These are phyloP conservation scores for Carassius carassius DNA, from an alignment of 2,113 vertebrate genomes.

Conservation along the genomic window DNA sequence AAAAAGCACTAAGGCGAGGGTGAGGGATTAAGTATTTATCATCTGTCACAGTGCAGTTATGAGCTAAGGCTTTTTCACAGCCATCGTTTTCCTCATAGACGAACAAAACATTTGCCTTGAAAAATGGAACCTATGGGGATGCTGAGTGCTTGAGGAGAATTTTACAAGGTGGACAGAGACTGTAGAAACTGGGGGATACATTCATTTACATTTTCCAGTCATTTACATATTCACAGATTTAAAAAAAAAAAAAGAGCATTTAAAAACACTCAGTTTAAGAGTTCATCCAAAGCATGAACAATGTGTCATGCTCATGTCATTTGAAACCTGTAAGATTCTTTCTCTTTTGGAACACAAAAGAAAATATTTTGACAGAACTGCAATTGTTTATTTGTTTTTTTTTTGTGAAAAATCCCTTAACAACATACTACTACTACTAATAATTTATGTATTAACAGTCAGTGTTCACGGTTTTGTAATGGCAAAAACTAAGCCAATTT, in stretches of 20 bases:
- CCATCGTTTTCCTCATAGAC: conserved; percentile 35
- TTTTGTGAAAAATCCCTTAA: neutral
- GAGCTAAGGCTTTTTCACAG: conserved; percentile 46
- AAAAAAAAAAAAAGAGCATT: neutral
- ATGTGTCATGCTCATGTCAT: neutral
- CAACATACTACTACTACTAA: neutral
- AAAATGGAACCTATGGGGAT: conserved; percentile 24
- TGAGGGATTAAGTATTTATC: conserved; percentile 54
- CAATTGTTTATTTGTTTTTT: no score
- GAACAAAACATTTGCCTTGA: conserved; percentile 13
- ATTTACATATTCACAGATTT: neutral
- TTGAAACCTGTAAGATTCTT: neutral
- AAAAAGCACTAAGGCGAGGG: conserved; percentile 14
- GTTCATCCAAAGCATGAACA: neutral
- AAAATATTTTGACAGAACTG: neutral
- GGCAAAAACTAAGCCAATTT: neutral
- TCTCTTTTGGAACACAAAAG: neutral
- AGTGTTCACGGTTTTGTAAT: neutral
- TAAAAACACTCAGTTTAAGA: conserved; percentile 11
- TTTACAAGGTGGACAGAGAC: conserved; percentile 19
- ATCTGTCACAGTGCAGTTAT: conserved; percentile 40
- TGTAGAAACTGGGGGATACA: conserved; percentile 6
- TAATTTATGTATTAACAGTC: neutral
- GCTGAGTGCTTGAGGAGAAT: neutral
- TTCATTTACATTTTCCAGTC: neutral